phyloP scores from a whole-genome alignment of 2,113 vertebrate species.

The Tonatia bakeri region DNA sequence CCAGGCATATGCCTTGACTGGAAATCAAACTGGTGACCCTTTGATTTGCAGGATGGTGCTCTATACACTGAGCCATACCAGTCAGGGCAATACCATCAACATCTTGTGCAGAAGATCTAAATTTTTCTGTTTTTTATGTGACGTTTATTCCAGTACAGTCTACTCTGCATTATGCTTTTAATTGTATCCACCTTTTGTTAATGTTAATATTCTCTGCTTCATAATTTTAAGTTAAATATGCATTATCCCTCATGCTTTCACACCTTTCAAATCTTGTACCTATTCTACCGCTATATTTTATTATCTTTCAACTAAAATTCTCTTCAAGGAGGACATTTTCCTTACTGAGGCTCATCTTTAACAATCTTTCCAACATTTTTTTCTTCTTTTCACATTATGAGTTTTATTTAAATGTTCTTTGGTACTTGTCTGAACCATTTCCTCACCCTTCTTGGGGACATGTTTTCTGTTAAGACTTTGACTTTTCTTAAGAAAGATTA shows the following conservation, averaged over 20 bases:
- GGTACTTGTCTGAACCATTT: not conserved
- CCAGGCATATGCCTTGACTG: too few species aligned
- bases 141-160: not conserved
- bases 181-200: not conserved
- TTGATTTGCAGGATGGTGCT: too few species aligned
- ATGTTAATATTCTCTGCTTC: not conserved
- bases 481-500: not conserved
- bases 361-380: not conserved
- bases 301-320: not conserved
- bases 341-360: not conserved
- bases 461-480: not conserved
- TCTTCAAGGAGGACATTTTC: not conserved
- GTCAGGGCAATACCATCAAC: not conserved
- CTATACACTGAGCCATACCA: too few species aligned
- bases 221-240: not conserved
- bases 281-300: not conserved
- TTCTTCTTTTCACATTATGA: not conserved
- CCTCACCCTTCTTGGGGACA: rapidly evolving
- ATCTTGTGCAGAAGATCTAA: not conserved
- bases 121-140: not conserved
- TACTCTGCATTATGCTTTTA: not conserved
- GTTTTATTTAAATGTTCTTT: not conserved
- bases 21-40: too few species aligned
- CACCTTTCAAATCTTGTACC: not conserved
- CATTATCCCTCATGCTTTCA: not conserved